phyloP scores from a whole-genome alignment of 1,140 invertebrate genomes.

The Forficula auricularia region DNA sequence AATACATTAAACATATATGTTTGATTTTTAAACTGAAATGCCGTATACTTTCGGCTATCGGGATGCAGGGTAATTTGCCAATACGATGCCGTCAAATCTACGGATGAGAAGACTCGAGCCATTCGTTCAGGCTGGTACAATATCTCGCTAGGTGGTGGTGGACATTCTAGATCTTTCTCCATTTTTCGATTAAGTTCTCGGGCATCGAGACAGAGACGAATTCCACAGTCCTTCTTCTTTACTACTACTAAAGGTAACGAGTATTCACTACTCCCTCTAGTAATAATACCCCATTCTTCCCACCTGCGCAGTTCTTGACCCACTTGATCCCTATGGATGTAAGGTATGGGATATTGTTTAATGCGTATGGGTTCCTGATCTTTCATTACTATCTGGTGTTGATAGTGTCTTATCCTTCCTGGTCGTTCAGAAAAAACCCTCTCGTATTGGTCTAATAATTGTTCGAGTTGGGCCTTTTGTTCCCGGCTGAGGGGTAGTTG shows the following conservation, averaged over 20 bases:
- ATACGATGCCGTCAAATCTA: neutral
- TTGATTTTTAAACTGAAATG: neutral
- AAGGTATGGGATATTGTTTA: too few relatives aligned
- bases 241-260: neutral
- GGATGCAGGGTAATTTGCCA: neutral
- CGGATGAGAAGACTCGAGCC: neutral
- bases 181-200: neutral
- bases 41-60: neutral
- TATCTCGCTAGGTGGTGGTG: neutral
- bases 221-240: neutral
- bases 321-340: too few relatives aligned
- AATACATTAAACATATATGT: neutral
- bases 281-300: neutral
- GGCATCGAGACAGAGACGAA: neutral
- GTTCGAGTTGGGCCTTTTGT: too few relatives aligned
- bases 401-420: too few relatives aligned
- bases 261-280: neutral
- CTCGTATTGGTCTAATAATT: too few relatives aligned
- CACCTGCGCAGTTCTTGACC: too few relatives aligned
- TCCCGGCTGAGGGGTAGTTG: too few relatives aligned
- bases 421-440: too few relatives aligned
- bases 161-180: neutral
- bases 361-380: too few relatives aligned
- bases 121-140: neutral
- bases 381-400: too few relatives aligned